Conservation (phyloP, 2,113 vertebrate species). For the Zeus faber region DNA sequence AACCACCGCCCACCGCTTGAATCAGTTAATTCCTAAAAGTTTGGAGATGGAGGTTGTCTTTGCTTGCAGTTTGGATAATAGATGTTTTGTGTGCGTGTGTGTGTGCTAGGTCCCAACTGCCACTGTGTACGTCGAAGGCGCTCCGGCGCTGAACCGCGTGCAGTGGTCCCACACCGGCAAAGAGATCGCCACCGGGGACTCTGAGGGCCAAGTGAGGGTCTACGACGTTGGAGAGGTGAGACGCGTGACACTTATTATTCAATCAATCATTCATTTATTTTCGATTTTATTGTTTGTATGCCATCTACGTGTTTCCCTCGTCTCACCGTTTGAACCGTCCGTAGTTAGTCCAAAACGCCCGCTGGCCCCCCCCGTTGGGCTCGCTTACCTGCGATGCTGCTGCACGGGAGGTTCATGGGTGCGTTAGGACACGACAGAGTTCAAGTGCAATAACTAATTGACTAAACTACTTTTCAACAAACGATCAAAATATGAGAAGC, state of each 20-base stretch:
- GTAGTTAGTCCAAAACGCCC: too few relatives aligned
- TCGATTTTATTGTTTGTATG: too few relatives aligned
- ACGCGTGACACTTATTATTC: not conserved
- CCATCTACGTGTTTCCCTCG: too few relatives aligned
- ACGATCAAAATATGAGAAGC: too few relatives aligned
- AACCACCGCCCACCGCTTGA: not conserved
- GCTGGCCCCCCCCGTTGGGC: too few relatives aligned
- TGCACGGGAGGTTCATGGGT: too few relatives aligned
- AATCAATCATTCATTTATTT: too few relatives aligned
- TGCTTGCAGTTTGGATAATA: not conserved
- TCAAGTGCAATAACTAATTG: too few relatives aligned
- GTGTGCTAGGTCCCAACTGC: slow-evolving; percentile 88
- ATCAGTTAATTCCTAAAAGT: not conserved
- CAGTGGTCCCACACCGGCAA: slow-evolving; percentile 93
- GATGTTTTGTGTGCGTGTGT: slow-evolving; percentile 2
- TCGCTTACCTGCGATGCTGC: too few relatives aligned
- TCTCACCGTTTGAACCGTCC: too few relatives aligned
- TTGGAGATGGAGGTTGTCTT: not conserved
- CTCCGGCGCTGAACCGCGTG: slow-evolving; percentile 92
- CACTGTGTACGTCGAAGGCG: slow-evolving; percentile 90
- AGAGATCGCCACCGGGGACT: slow-evolving; percentile 97
- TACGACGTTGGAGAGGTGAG: slow-evolving; percentile 97
- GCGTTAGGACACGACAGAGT: too few relatives aligned
- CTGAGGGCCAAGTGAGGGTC: slow-evolving; percentile 92
- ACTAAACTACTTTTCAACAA: too few relatives aligned